Evolutionary conservation across 2,797 vertebrate genomes (phyloP), one percentile per base, ranked within the genome.

Genomic region (Acrossocheilus wenchowensis): DNA sequence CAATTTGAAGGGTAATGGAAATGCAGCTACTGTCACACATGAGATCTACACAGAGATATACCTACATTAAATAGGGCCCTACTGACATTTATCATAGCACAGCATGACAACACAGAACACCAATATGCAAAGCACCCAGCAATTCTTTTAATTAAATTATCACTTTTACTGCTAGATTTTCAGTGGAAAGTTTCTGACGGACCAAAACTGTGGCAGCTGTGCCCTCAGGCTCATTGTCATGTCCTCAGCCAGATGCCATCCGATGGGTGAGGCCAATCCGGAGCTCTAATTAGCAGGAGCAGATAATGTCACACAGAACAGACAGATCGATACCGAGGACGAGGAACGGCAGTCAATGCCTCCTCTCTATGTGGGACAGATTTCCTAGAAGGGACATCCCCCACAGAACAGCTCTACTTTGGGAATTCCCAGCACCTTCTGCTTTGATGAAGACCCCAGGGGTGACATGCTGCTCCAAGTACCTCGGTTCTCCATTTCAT

Each of bases 251-350:
- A 48, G 54, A 60, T 86, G 64, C 89, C 39, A 54, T 85, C 17
- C 3, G 3, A 82, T 84, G 80, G 83, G 87, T 81, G 83, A 87
- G 78, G 85, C 71, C 72, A 82, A 86, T 87, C 77, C 69, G 78
- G 48, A 87, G 75, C 87, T 82, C 78, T 89, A 90, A 90, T 89
- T 90, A 85, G 77, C 86, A 81, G 57, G 52, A 88, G 82, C 87
- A 89, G 90, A 91, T 91, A 92, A 90, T 88, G 87, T 92, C 90
- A 89, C 68, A 72, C 87, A 84, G 74, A 82, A 66, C 62, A 82
- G 82, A 75, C 48, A 81, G 87, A 92, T 92, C 90, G 11, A 92
- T 92, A 88, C 45, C 3, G 54, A 86, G 82, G 78, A 88, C 48
- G 69, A 87, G 78, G 54, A 86, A 82, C 54, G 30, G 39, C 72